Evolutionary conservation across 1,140 invertebrate species (phyloP).

Genomic region (Drosophila malerkotliana): DNA sequence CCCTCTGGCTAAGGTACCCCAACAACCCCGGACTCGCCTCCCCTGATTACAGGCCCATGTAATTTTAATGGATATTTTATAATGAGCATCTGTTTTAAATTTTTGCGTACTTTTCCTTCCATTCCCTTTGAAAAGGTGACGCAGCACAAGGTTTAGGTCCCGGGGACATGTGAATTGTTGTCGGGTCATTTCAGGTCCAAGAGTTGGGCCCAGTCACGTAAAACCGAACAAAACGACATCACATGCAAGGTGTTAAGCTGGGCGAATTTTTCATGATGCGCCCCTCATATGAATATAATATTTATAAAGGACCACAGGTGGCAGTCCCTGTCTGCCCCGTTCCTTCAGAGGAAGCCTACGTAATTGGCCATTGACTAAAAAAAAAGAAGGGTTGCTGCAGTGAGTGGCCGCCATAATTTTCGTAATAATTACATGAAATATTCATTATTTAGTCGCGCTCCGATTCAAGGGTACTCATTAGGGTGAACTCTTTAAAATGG

Average conservation of each 20-base stretch:
- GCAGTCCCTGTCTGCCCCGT: neutral
- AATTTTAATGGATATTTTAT: slow-evolving; percentile 80
- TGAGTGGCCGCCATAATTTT: slow-evolving; percentile 12
- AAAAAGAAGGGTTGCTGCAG: slow-evolving; percentile 20
- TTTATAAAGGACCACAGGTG: slow-evolving; percentile 52
- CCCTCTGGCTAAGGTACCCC: slow-evolving; percentile 11
- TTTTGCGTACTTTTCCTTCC: slow-evolving; percentile 43
- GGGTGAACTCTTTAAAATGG: no score
- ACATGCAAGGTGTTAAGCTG: slow-evolving; percentile 64
- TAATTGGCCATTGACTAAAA: slow-evolving; percentile 57
- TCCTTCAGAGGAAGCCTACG: slow-evolving; percentile 9
- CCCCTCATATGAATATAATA: slow-evolving; percentile 40
- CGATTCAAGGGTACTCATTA: neutral
- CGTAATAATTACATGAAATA: slow-evolving; percentile 17
- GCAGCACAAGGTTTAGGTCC: slow-evolving; percentile 52
- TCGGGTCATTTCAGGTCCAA: slow-evolving; percentile 59
- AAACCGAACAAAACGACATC: slow-evolving; percentile 4
- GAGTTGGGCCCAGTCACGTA: slow-evolving; percentile 15
- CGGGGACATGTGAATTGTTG: slow-evolving; percentile 72
- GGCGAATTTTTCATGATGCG: slow-evolving; percentile 45
- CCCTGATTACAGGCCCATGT: slow-evolving; percentile 63
- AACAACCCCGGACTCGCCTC: neutral
- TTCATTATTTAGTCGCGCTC: slow-evolving; percentile 10
- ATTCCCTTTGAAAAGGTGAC: slow-evolving; percentile 55
- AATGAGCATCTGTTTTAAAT: slow-evolving; percentile 74